Percentiles rank a stretch among this genome's conserved stretches.
These are phyloP conservation scores for Astropecten irregularis DNA, from an alignment of 53 echinoderm and acorn worm genomes.

Conservation along the genomic window DNA sequence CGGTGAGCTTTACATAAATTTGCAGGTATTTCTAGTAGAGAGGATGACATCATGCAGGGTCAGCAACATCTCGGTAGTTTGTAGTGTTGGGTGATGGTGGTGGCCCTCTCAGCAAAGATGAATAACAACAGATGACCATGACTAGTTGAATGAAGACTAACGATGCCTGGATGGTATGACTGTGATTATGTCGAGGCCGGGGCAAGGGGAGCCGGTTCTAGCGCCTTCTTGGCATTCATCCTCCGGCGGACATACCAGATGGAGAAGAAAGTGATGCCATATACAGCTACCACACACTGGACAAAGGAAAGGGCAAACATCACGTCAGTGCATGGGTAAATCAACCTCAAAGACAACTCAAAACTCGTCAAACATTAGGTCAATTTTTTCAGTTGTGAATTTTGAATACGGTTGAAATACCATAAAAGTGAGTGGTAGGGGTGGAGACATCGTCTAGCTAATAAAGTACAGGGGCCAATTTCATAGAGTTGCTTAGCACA, in stretches of 20 bases:
- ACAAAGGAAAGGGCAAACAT: conserved; percentile 2
- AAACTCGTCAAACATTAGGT: background rate
- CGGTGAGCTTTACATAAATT: no score
- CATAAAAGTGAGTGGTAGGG: background rate
- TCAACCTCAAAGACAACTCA: background rate
- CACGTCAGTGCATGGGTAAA: background rate
- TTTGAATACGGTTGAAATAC: background rate
- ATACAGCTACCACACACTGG: conserved; percentile 88
- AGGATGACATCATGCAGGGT: no score
- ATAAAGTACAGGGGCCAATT: no score
- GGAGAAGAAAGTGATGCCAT: conserved; percentile 74
- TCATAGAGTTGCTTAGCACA: no score
- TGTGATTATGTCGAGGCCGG: no score
- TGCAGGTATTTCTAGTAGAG: no score
- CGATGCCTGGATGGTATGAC: no score
- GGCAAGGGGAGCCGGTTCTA: conserved; percentile 64
- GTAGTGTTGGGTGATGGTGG: background rate
- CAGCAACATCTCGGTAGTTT: no score
- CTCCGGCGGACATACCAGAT: conserved; percentile 75
- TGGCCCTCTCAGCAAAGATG: background rate
- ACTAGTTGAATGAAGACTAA: background rate
- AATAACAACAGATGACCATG: background rate
- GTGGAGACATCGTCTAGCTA: no score
- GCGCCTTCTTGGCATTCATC: conserved; percentile 68
- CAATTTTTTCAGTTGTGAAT: no score